A percentile compares a stretch with the other conserved stretches of the same genome.
phyloP scores from a whole-genome alignment of 2,888 invertebrate genomes.

The Bunonema sp. region DNA sequence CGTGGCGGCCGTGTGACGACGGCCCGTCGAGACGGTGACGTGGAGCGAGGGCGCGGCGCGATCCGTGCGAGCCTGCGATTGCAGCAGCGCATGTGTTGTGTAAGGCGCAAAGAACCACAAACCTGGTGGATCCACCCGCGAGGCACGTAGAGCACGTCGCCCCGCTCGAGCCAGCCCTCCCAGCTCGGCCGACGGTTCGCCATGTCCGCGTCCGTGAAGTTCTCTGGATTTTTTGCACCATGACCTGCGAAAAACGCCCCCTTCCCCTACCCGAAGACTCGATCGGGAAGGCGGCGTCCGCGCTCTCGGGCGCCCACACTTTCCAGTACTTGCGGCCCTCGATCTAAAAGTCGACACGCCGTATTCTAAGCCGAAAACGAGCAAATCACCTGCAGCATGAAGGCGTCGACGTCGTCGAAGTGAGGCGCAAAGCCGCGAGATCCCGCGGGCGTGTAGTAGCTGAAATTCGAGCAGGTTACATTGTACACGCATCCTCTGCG shows the following conservation, averaged over 20 bases:
- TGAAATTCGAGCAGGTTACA: conserved; percentile 11
- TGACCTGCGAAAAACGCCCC: too few species aligned
- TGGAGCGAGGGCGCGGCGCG: conserved; percentile 69
- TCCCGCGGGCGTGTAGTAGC: conserved; percentile 78
- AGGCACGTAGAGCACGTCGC: conserved; percentile 79
- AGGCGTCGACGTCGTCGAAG: conserved; percentile 95
- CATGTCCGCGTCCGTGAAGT: conserved; percentile 47
- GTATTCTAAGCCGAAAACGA: background rate
- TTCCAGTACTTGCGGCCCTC: conserved; percentile 90
- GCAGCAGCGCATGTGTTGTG: background rate
- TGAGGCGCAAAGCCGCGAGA: conserved; percentile 97
- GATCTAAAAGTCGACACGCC: conserved; percentile 45
- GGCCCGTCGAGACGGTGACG: conserved; percentile 78
- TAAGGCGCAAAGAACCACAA: background rate
- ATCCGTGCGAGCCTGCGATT: conserved; percentile 16
- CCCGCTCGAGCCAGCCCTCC: conserved; percentile 33
- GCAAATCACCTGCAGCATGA: conserved; percentile 61
- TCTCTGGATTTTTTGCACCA: too few species aligned
- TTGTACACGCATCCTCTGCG: background rate
- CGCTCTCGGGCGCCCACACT: conserved; percentile 61
- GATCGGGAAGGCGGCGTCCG: conserved; percentile 60
- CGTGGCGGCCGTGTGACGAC: conserved; percentile 73
- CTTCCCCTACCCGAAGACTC: conserved; percentile 64
- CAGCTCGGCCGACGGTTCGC: conserved; percentile 18
- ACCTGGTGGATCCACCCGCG: conserved; percentile 53